A percentile compares a stretch with the other conserved stretches of the same genome.
Conservation (phyloP, 2,797 vertebrate genomes). For the Micromesistius poutassou region DNA sequence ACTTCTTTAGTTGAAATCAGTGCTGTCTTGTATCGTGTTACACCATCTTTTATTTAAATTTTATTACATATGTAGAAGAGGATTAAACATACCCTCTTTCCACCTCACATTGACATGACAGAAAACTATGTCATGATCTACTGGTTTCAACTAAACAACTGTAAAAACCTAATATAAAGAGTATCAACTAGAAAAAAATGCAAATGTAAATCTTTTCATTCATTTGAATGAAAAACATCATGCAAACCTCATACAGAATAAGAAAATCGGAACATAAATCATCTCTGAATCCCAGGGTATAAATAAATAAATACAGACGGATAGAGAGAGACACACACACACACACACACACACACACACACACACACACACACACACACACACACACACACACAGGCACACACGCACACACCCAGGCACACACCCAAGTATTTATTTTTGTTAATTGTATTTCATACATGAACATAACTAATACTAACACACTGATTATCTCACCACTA, state of each 20-base stretch:
- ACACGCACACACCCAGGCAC: no score
- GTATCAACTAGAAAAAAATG: background rate
- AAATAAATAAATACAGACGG: background rate
- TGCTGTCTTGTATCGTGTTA: background rate
- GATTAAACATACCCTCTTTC: background rate
- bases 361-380: no score
- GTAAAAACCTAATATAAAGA: background rate
- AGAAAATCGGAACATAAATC: background rate
- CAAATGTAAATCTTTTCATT: background rate
- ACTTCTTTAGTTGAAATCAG: background rate
- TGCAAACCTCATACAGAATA: conserved; percentile 2
- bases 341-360: no score
- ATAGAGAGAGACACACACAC: no score
- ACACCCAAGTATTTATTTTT: background rate
- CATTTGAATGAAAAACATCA: background rate
- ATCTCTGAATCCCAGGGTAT: background rate
- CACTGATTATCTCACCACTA: background rate
- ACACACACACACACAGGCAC: no score
- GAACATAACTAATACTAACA: background rate
- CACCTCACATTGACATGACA: background rate
- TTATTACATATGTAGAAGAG: background rate
- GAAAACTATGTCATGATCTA: background rate
- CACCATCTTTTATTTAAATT: background rate
- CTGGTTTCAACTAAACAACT: background rate
- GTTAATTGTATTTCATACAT: background rate